phyloP scores from a whole-genome alignment of 1,140 invertebrate species.

The Thaumatotibia leucotreta region DNA sequence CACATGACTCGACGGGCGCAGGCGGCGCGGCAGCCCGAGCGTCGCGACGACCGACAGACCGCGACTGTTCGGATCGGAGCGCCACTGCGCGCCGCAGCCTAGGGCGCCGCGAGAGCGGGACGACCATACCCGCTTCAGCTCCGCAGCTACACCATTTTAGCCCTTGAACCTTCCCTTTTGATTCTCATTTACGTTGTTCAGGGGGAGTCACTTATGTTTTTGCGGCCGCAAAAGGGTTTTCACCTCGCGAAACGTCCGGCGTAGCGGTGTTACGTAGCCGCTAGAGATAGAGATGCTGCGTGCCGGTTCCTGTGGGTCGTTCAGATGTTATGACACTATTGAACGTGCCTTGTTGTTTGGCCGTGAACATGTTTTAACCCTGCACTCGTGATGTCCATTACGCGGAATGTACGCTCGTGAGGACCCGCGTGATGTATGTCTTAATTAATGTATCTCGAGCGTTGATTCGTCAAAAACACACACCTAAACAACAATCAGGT shows the following conservation, averaged over 20 bases:
- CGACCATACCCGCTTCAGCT: conserved; percentile 44
- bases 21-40: conserved; percentile 55
- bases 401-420: conserved; percentile 20
- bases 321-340: conserved; percentile 66
- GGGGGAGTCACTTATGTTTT: conserved; percentile 47
- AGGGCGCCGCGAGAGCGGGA: conserved; percentile 65
- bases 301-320: conserved; percentile 50
- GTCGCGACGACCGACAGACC: conserved; percentile 71
- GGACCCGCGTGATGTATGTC: conserved; percentile 21
- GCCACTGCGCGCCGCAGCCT: conserved; percentile 62
- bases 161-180: conserved; percentile 63
- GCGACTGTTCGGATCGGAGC: conserved; percentile 63
- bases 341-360: conserved; percentile 58
- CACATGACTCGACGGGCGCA: conserved; percentile 42
- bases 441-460: conserved; percentile 16
- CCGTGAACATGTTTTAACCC: conserved; percentile 56
- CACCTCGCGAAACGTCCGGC: conserved; percentile 57
- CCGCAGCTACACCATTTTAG: conserved; percentile 53
- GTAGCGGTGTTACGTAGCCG: conserved; percentile 53
- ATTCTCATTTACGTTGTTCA: conserved; percentile 60
- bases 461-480: background rate
- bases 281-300: conserved; percentile 69
- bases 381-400: conserved; percentile 32
- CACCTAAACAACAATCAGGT: no score
- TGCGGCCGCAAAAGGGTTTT: conserved; percentile 60